Evolutionary conservation across 2,888 invertebrate genomes (phyloP), one percentile per base, ranked within the genome.

Genomic region (Troides aeacus): DNA sequence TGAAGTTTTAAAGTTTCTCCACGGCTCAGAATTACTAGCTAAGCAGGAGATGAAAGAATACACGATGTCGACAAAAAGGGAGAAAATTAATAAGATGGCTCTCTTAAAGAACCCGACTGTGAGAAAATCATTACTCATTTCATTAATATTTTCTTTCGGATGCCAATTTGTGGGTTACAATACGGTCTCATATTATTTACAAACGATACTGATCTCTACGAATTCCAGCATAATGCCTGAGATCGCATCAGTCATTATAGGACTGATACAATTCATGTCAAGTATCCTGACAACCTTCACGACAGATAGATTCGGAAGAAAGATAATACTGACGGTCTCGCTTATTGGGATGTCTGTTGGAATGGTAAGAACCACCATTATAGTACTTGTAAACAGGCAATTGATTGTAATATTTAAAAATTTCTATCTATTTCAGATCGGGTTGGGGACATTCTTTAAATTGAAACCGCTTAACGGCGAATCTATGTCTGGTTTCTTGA

Each of bases 31-130:
- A 71, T 60, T 66, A 5, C 24, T 74, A 66, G 88, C 87, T 0
- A 74, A 76, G 6, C 80, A 82, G 65, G 88, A 89, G 71, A 62
- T 89, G 0, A 84, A 85, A 70, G 85, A 85, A 67, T 89, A 85
- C 70, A 68, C 70, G 10, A 76, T 61, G 36, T 39, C 80, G 0
- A 71, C 70, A 3, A 66, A 71, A 15, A 71, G 76, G 5, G 70
- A 69, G 6, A 71, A 75, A 4, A 57, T 76, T 0, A 72, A 74
- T 17, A 73, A 76, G 58, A 70, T 56, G 7, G 72, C 75, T 80
- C 6, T 64, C 82, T 0, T 79, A 80, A 18, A 77, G 79, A 62
- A 61, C 39, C 36, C 61, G 2, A 39, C 10, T 17, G 30, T 61
- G 61, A n/a, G 36, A 42, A 78, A 72, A 71, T 74, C 72, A 12